A percentile compares a stretch with the other conserved stretches of the same genome.
These are phyloP conservation scores for Thymelicus lineola DNA, from an alignment of 2,888 invertebrate genomes.

Conservation along the genomic window DNA sequence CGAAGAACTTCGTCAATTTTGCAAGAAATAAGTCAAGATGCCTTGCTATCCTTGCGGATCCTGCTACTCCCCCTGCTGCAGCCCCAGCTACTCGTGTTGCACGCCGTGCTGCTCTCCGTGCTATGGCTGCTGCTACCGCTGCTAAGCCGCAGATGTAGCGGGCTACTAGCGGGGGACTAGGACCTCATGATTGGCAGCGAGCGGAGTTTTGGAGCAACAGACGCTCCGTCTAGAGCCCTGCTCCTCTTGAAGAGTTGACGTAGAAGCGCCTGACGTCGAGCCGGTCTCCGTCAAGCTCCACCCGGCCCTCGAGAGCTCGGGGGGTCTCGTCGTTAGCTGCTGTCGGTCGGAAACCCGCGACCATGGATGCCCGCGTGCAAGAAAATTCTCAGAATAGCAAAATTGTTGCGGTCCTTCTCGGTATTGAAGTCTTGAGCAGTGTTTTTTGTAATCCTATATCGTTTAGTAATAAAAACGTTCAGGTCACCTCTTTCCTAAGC, in stretches of 20 bases:
- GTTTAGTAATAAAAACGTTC: conserved; percentile 56
- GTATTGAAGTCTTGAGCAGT: conserved; percentile 41
- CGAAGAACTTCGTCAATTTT: conserved; percentile 12
- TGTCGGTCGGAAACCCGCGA: conserved; percentile 4
- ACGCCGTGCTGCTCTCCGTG: conserved; percentile 59
- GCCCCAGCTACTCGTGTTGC: conserved; percentile 55
- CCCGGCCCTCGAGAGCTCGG: conserved; percentile 30
- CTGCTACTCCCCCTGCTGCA: conserved; percentile 53
- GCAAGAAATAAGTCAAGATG: conserved; percentile 43
- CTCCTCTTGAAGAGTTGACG: conserved; percentile 27
- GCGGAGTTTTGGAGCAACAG: conserved; percentile 19
- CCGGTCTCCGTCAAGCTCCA: conserved; percentile 29
- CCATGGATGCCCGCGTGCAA: conserved; percentile 26
- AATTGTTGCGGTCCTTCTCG: conserved; percentile 36
- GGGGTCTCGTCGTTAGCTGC: conserved; percentile 15
- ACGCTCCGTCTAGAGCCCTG: conserved; percentile 30
- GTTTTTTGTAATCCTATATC: conserved; percentile 45
- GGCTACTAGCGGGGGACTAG: conserved; percentile 3
- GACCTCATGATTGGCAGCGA: conserved; percentile 18
- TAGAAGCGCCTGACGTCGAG: conserved; percentile 38
- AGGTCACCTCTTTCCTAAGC: conserved; percentile 43
- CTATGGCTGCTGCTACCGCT: conserved; percentile 52
- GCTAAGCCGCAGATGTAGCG: conserved; percentile 42
- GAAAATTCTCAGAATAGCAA: conserved; percentile 19
- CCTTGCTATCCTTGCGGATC: conserved; percentile 59